A percentile compares a stretch with the other conserved stretches of the same genome.
Evolutionary conservation across 2,797 vertebrate species (phyloP).

Genomic region (Staurois parvus): DNA sequence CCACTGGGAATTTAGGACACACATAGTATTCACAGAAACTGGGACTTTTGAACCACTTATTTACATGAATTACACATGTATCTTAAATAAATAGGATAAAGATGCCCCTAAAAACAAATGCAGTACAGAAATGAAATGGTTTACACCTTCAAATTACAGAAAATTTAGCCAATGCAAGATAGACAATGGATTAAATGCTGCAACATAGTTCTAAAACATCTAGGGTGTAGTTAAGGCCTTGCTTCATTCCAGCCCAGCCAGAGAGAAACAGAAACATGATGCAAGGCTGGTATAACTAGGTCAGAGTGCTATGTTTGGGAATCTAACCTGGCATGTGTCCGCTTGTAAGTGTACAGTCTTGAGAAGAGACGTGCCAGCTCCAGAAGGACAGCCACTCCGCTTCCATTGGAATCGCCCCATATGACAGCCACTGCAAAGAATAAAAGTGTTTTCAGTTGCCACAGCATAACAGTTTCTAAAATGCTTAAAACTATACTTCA

Average conservation of each 20-base stretch:
- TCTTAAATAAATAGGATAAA: too few relatives aligned
- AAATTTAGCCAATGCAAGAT: too few relatives aligned
- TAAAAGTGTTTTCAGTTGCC: conserved; percentile 4
- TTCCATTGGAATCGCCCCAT: conserved; percentile 95
- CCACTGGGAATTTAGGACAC: too few relatives aligned
- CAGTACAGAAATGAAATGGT: too few relatives aligned
- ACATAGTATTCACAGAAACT: too few relatives aligned
- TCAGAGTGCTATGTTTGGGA: not conserved
- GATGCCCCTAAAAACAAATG: too few relatives aligned
- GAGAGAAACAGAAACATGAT: not conserved
- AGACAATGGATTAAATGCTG: too few relatives aligned
- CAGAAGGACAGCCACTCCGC: conserved; percentile 89
- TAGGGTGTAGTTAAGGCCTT: not conserved
- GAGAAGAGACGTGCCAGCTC: conserved; percentile 97
- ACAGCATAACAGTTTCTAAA: not conserved
- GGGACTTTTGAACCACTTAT: too few relatives aligned
- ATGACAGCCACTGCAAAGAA: conserved; percentile 89
- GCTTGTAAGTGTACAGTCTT: conserved; percentile 94
- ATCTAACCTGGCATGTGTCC: conserved; percentile 93
- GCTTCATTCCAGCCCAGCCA: not conserved
- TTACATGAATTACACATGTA: too few relatives aligned
- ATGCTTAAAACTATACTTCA: too few relatives aligned
- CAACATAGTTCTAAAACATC: too few relatives aligned
- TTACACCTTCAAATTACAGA: too few relatives aligned
- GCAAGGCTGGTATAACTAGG: not conserved